A percentile compares a stretch with the other conserved stretches of the same genome.
Evolutionary conservation across 2,797 vertebrate species (phyloP).

Genomic region (Meda fulgida): DNA sequence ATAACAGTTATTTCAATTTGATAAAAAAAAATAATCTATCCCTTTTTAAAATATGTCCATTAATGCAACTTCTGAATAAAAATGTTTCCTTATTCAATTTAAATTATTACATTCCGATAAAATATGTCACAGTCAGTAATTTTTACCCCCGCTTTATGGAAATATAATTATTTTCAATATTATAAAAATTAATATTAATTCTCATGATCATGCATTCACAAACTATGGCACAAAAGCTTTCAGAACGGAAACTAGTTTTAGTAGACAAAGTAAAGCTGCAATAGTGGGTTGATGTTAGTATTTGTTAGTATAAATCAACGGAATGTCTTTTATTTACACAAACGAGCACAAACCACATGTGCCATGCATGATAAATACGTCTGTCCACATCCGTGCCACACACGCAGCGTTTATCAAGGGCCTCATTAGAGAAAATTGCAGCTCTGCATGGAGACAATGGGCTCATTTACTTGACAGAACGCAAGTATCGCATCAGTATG

Average conservation of each 20-base stretch:
- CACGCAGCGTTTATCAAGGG: slow-evolving; percentile 38
- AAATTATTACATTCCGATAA: background rate
- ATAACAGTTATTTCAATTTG: background rate
- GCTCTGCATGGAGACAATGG: slow-evolving; percentile 35
- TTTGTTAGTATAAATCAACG: slow-evolving; percentile 26
- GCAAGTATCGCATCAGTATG: slow-evolving; percentile 13
- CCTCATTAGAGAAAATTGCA: slow-evolving; percentile 44
- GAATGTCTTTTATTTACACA: slow-evolving; percentile 34
- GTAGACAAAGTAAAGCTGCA: background rate
- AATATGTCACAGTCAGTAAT: background rate
- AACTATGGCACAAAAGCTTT: background rate
- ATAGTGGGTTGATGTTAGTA: slow-evolving; percentile 18
- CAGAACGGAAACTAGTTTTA: background rate
- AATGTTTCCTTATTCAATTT: background rate
- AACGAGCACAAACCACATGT: slow-evolving; percentile 39
- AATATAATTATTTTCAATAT: slow-evolving; percentile 1
- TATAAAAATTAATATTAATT: background rate
- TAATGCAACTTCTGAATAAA: background rate
- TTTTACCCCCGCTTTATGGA: background rate
- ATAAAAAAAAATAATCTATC: background rate
- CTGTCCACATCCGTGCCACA: slow-evolving; percentile 44
- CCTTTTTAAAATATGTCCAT: background rate
- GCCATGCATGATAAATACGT: slow-evolving; percentile 2
- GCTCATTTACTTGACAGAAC: slow-evolving; percentile 25
- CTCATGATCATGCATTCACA: background rate